Conservation (phyloP, 2,113 vertebrate species). For the Apistogramma diplotaenia region DNA sequence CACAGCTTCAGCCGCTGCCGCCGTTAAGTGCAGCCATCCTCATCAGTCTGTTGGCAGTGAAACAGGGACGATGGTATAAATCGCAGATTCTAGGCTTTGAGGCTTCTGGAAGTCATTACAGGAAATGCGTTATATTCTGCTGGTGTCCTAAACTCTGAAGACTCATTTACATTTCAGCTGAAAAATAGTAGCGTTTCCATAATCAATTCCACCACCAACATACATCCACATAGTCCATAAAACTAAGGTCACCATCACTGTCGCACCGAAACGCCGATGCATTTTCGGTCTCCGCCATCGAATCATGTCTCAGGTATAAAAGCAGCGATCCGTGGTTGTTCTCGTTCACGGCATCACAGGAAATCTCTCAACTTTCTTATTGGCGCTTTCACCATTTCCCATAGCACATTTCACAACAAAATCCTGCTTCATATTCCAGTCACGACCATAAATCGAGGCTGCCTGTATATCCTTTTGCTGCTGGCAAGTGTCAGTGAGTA, state of each 20-base stretch:
- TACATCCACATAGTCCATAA: neutral
- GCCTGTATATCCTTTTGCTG: conserved; percentile 31
- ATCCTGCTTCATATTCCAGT: conserved; percentile 38
- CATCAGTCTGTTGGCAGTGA: conserved; percentile 53
- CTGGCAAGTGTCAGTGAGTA: conserved; percentile 56
- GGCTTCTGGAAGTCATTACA: conserved; percentile 55
- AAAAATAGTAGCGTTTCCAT: conserved; percentile 47
- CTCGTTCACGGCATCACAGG: neutral
- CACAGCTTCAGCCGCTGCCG: conserved; percentile 1
- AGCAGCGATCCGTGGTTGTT: conserved; percentile 6
- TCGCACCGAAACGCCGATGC: neutral
- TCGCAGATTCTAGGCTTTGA: conserved; percentile 42
- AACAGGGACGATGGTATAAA: conserved; percentile 36
- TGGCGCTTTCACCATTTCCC: conserved; percentile 6
- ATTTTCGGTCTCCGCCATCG: conserved; percentile 7
- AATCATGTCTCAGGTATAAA: conserved; percentile 9
- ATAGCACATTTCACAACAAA: conserved; percentile 38
- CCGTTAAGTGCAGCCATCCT: conserved; percentile 21
- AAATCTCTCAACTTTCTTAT: conserved; percentile 32
- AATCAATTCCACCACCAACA: conserved; percentile 35
- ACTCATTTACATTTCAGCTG: conserved; percentile 55
- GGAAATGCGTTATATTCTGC: conserved; percentile 52
- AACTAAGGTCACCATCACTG: neutral
- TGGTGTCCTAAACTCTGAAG: conserved; percentile 31
- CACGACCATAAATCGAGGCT: conserved; percentile 35